phyloP scores from a whole-genome alignment of 2,797 vertebrate genomes.

The Manis crassicaudata region DNA sequence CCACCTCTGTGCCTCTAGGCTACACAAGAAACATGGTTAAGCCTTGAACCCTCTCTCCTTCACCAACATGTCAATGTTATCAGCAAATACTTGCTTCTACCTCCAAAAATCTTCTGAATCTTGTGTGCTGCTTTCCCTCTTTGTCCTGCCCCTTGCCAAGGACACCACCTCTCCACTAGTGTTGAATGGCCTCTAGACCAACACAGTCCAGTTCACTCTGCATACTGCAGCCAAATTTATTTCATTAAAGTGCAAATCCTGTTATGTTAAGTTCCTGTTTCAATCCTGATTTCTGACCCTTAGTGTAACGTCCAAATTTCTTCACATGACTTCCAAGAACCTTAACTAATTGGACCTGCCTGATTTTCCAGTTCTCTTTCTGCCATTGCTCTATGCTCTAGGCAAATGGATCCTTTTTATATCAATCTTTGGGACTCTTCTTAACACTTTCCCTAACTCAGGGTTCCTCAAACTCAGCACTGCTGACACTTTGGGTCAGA shows the following conservation, averaged over 20 bases:
- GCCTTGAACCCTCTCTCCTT: background rate
- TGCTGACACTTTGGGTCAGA: background rate
- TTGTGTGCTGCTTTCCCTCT: background rate
- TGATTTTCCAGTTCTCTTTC: background rate
- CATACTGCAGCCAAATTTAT: background rate
- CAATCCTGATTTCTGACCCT: background rate
- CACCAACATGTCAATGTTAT: background rate
- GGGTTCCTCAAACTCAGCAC: background rate
- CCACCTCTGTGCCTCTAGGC: background rate
- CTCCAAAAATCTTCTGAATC: background rate
- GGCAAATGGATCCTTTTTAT: background rate
- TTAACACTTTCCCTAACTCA: background rate
- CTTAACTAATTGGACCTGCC: background rate
- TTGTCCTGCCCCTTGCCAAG: background rate
- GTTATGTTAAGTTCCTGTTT: background rate
- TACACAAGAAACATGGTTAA: background rate
- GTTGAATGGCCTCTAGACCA: background rate
- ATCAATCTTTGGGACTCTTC: background rate
- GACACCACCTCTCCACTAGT: background rate
- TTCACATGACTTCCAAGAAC: background rate
- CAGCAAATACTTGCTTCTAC: background rate
- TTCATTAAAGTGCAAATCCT: conserved; percentile 1
- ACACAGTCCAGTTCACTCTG: background rate
- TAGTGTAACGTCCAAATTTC: background rate
- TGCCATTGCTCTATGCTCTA: background rate